A percentile compares a stretch with the other conserved stretches of the same genome.
These are phyloP conservation scores for Acheta domesticus DNA, from an alignment of 2,888 invertebrate species.

Conservation along the genomic window DNA sequence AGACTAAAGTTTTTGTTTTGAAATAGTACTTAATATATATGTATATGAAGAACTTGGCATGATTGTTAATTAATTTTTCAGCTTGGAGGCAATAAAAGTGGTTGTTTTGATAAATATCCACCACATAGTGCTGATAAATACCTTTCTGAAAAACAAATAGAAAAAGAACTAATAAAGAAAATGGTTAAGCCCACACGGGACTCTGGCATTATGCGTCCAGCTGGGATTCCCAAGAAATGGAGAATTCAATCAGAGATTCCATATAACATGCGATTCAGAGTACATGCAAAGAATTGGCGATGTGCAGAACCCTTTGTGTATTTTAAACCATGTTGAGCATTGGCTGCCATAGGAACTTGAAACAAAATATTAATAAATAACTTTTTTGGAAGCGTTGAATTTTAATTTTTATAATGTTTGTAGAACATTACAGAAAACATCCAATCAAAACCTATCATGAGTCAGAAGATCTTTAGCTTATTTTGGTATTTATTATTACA, in stretches of 20 bases:
- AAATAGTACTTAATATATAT: no score
- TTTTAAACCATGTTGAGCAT: no score
- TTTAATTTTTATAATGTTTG: no score
- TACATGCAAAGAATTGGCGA: not conserved
- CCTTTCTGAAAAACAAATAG: not conserved
- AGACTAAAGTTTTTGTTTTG: no score
- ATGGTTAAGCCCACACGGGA: not conserved
- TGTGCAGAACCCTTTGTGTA: not conserved
- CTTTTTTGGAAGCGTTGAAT: no score
- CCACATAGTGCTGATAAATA: not conserved
- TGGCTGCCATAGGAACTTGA: no score
- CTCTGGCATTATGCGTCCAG: not conserved
- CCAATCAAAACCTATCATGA: no score
- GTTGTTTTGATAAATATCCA: slow-evolving; percentile 18
- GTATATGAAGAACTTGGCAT: no score
- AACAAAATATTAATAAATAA: no score
- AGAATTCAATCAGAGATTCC: not conserved
- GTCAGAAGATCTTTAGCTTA: no score
- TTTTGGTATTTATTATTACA: no score
- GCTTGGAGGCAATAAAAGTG: not conserved
- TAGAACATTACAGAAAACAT: no score
- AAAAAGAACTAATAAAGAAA: not conserved
- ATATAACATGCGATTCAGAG: not conserved
- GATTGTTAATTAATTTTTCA: not conserved
- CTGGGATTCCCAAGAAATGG: not conserved